A percentile compares a stretch with the other conserved stretches of the same genome.
phyloP scores from a whole-genome alignment of 2,888 invertebrate genomes.

The Sipha maydis region DNA sequence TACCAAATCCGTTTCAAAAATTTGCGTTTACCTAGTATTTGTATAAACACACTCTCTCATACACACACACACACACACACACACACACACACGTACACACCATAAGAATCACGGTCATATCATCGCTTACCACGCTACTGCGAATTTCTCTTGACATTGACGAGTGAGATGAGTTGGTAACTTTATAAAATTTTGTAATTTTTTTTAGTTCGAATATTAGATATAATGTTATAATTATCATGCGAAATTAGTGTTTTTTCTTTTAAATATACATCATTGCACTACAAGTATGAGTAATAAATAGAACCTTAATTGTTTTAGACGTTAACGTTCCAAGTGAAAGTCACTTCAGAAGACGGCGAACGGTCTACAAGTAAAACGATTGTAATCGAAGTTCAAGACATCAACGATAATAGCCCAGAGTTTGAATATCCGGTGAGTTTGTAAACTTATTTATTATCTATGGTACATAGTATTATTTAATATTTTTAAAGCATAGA shows the following conservation, averaged over 20 bases:
- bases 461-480: neutral
- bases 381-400: slow-evolving; percentile 71
- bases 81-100: neutral
- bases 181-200: neutral
- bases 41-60: neutral
- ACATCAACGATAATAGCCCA: slow-evolving; percentile 83
- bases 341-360: slow-evolving; percentile 68
- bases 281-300: neutral
- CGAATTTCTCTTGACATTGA: neutral
- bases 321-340: slow-evolving; percentile 69
- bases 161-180: neutral
- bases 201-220: too few relatives aligned
- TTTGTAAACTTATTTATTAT: slow-evolving; percentile 17
- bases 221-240: neutral
- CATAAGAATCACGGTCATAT: neutral
- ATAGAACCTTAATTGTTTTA: slow-evolving; percentile 64
- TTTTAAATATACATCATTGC: neutral
- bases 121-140: too few relatives aligned
- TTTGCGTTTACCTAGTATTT: neutral
- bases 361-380: slow-evolving; percentile 67
- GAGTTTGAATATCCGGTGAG: slow-evolving; percentile 71
- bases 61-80: too few relatives aligned
- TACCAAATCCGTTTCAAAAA: neutral
- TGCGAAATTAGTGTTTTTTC: neutral
- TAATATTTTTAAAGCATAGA: neutral